Base-by-base conservation (phyloP, 2,888 invertebrate species). In the Drosophila siamana region DNA sequence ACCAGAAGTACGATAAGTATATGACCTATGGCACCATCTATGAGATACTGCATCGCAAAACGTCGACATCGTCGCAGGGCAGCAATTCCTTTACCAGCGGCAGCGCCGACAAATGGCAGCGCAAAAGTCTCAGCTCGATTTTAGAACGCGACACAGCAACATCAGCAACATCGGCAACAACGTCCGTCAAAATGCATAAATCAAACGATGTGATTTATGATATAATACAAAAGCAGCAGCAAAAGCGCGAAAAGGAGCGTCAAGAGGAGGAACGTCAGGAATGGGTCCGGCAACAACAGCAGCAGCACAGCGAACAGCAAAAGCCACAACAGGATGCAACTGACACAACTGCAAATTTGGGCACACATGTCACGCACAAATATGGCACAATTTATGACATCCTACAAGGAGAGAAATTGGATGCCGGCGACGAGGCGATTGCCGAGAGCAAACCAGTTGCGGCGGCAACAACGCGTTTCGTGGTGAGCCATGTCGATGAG, bases 1-100 rank as follows among this genome's bases (percentile, higher is more conserved):
- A 91, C 76, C 91, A 91, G 62, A 92, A 92, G 60, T 92, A 92
- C 69, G 92, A 92, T 78, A 92, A 92, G 59, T 92, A 92, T 69
- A 92, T 92, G 92, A 92, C 92, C 26, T 92, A 92, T 67, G 92
- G 92, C 59, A 92, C 92, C 48, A 92, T 92, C 56, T 92, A 92
- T 74, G 92, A 92, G 77, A 92, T 92, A 72, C 65, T 92, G 38
- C 92, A 92, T 74, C 91, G 92, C 30, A 92, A 92, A 66, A 86
- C 90, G 2, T 90, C 90, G 36, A 78, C 74, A 0, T 19, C 56
- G 24, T 69, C 59, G n/a, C 44, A 56, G 30, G 30, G 33, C 28
- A 61, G 63, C 63, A 48, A 44, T n/a, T 78, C 86, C 4, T 26
- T 74, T 13, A 69, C 66, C 19, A 59, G 68, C 24, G 74, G 75